These are phyloP conservation scores for Rhagium mordax DNA, from an alignment of 2,888 invertebrate genomes.

Conservation along the genomic window DNA sequence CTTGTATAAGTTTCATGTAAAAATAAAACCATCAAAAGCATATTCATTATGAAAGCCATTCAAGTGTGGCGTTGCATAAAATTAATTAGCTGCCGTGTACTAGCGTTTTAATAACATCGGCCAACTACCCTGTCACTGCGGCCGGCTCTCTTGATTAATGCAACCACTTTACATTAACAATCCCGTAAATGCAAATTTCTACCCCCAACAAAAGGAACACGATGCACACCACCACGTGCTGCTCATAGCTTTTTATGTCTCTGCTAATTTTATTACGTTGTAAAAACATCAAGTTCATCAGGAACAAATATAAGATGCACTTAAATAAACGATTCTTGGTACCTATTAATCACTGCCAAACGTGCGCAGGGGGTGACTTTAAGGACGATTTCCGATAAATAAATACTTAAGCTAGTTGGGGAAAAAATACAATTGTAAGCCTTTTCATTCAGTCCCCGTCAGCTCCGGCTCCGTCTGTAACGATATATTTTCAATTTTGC, in stretches of 20 bases:
- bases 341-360: not conserved
- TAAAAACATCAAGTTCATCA: constrained; percentile 11
- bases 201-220: constrained; percentile 57
- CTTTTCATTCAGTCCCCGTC: no score
- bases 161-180: constrained; percentile 70
- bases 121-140: constrained; percentile 66
- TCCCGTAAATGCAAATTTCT: constrained; percentile 68
- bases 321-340: not conserved
- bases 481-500: no score
- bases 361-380: no score
- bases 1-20: constrained; percentile 58
- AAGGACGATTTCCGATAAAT: no score
- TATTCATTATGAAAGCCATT: constrained; percentile 69
- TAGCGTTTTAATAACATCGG: constrained; percentile 69
- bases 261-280: constrained; percentile 18
- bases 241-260: constrained; percentile 26
- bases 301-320: not conserved
- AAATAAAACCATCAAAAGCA: constrained; percentile 64
- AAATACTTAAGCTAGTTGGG: no score
- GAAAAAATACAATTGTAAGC: no score
- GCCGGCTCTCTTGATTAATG: constrained; percentile 69
- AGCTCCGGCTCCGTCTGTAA: no score
- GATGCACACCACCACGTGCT: constrained; percentile 32
- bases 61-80: constrained; percentile 71
- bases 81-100: constrained; percentile 70